These are phyloP conservation scores for Melitaea cinxia DNA, from an alignment of 1,140 invertebrate species.

Conservation along the genomic window DNA sequence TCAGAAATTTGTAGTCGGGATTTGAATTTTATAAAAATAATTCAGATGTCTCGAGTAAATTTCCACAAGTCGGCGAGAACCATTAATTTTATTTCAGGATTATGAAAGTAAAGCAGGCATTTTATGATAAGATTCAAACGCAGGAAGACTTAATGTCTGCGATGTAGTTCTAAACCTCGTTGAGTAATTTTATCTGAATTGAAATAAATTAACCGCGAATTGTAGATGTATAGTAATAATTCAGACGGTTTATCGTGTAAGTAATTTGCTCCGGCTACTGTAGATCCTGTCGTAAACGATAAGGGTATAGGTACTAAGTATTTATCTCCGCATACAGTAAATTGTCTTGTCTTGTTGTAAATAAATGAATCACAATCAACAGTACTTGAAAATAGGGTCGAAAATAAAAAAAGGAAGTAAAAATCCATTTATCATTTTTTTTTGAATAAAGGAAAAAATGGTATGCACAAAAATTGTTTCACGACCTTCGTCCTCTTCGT, in stretches of 20 bases:
- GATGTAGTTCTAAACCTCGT: background rate
- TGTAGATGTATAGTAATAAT: constrained; percentile 20
- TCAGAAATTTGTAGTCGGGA: too few relatives aligned
- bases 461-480: too few relatives aligned
- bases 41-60: background rate
- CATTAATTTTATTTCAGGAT: constrained; percentile 10
- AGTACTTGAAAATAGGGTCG: too few relatives aligned
- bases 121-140: constrained; percentile 2
- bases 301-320: background rate
- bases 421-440: too few relatives aligned
- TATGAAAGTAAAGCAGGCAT: constrained; percentile 2
- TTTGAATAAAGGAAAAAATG: too few relatives aligned
- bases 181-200: constrained; percentile 5
- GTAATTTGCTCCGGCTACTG: constrained; percentile 19
- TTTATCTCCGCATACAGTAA: background rate
- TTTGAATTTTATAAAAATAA: too few relatives aligned
- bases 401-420: too few relatives aligned
- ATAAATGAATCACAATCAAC: too few relatives aligned
- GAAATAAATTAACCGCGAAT: constrained; percentile 18
- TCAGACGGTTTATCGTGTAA: constrained; percentile 16
- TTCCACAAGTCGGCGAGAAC: background rate
- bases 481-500: too few relatives aligned
- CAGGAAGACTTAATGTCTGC: background rate
- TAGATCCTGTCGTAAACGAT: background rate
- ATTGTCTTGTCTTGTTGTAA: too few relatives aligned